Percentiles rank a stretch among this genome's conserved stretches.
Conservation (phyloP, 2,888 invertebrate species). For the Escarpia spicata region DNA sequence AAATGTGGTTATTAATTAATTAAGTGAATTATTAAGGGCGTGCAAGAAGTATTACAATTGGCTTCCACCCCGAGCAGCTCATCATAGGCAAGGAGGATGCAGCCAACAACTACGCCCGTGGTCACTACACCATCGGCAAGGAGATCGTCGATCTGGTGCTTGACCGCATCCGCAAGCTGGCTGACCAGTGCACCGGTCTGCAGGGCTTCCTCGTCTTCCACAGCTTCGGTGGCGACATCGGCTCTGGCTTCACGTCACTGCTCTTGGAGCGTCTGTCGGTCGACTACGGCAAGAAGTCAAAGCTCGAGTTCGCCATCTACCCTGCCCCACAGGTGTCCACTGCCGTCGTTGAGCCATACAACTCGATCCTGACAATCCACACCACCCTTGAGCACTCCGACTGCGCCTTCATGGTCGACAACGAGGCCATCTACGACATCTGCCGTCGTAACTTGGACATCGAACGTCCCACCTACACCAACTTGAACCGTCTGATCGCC, state of each 20-base stretch:
- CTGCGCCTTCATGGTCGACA: slow-evolving; percentile 74
- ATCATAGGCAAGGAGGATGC: slow-evolving; percentile 57
- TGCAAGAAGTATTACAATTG: not conserved
- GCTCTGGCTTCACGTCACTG: slow-evolving; percentile 87
- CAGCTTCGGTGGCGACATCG: slow-evolving; percentile 71
- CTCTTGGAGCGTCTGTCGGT: slow-evolving; percentile 81
- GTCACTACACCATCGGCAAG: slow-evolving; percentile 56
- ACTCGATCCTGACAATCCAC: slow-evolving; percentile 87
- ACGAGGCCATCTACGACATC: slow-evolving; percentile 60
- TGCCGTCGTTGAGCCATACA: slow-evolving; percentile 67
- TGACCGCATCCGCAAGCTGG: slow-evolving; percentile 66
- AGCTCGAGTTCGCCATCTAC: slow-evolving; percentile 87
- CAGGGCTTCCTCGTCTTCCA: slow-evolving; percentile 64
- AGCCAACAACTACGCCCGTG: slow-evolving; percentile 56
- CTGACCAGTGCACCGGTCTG: slow-evolving; percentile 63
- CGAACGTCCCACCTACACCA: slow-evolving; percentile 86
- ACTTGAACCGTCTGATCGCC: slow-evolving; percentile 91
- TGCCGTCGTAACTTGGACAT: slow-evolving; percentile 78
- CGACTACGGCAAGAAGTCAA: slow-evolving; percentile 88
- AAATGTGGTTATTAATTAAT: not conserved
- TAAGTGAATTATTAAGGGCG: not conserved
- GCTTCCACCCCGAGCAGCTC: slow-evolving; percentile 53
- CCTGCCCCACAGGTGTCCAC: slow-evolving; percentile 91
- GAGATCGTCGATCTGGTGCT: slow-evolving; percentile 55
- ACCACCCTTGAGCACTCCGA: slow-evolving; percentile 92